These are phyloP conservation scores for Monochamus alternatus DNA, from an alignment of 2,888 invertebrate genomes.

Conservation along the genomic window DNA sequence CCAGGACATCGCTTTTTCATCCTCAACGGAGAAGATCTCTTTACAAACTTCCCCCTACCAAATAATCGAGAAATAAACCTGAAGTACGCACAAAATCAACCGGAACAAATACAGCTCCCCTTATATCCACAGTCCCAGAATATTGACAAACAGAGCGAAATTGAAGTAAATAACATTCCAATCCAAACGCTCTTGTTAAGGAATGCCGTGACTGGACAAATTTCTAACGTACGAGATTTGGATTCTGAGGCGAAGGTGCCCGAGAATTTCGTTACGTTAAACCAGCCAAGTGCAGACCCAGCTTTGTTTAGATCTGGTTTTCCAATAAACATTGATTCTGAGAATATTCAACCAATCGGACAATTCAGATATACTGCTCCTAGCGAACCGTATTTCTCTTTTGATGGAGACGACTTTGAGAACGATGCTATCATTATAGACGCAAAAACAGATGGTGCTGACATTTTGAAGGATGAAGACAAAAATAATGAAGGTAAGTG, in stretches of 20 bases:
- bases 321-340: slow-evolving; percentile 33
- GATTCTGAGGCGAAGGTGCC: slow-evolving; percentile 37
- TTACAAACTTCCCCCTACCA: slow-evolving; percentile 56
- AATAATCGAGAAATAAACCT: slow-evolving; percentile 43
- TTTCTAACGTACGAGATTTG: slow-evolving; percentile 42
- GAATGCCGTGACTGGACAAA: slow-evolving; percentile 49
- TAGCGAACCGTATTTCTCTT: slow-evolving; percentile 43
- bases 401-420: slow-evolving; percentile 69
- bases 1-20: slow-evolving; percentile 76
- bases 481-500: slow-evolving; percentile 37
- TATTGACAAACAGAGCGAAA: slow-evolving; percentile 37
- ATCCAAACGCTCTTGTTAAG: slow-evolving; percentile 55
- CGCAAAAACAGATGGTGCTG: slow-evolving; percentile 68
- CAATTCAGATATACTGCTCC: slow-evolving; percentile 54
- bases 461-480: slow-evolving; percentile 54
- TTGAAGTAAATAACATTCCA: slow-evolving; percentile 45
- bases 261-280: slow-evolving; percentile 55
- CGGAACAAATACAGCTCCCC: slow-evolving; percentile 22
- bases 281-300: slow-evolving; percentile 52
- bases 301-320: slow-evolving; percentile 42
- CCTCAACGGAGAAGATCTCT: slow-evolving; percentile 73
- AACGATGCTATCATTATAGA: slow-evolving; percentile 72
- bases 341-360: slow-evolving; percentile 42
- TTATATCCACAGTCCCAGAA: slow-evolving; percentile 42
- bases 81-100: slow-evolving; percentile 42